Evolutionary conservation across 2,113 vertebrate genomes (phyloP).

Genomic region (Zosterops borbonicus): DNA sequence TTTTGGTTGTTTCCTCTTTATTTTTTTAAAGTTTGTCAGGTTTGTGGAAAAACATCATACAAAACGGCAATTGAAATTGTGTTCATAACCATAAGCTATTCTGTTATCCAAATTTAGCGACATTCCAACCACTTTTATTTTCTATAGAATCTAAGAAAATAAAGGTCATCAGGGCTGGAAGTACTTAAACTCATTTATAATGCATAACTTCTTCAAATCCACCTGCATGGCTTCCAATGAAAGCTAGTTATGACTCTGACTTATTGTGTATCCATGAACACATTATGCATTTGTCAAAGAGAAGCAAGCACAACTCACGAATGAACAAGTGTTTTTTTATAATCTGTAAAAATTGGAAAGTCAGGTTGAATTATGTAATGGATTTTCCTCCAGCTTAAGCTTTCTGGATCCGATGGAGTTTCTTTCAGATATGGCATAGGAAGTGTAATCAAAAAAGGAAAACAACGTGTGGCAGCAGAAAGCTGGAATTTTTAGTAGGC

Average conservation of each 20-base stretch:
- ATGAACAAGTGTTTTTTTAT: not conserved
- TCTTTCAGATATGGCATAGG: not conserved
- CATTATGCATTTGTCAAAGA: not conserved
- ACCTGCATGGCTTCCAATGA: not conserved
- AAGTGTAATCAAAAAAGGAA: not conserved
- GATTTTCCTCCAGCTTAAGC: not conserved
- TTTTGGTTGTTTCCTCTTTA: not conserved
- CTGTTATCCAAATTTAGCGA: not conserved
- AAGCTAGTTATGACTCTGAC: not conserved
- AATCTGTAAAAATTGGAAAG: not conserved
- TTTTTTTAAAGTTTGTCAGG: not conserved
- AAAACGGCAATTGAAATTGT: not conserved
- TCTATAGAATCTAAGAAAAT: not conserved
- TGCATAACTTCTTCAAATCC: not conserved
- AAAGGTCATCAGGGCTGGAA: not conserved
- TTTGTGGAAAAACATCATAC: not conserved
- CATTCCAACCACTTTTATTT: not conserved
- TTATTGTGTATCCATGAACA: not conserved
- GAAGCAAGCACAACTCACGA: not conserved
- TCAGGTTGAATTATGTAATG: not conserved
- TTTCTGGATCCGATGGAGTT: not conserved
- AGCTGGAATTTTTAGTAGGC: not conserved
- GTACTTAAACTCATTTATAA: not conserved
- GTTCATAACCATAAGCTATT: not conserved
- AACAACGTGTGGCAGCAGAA: fast-evolving